Conservation (phyloP, 2,797 vertebrate species). For the Chanos chanos region DNA sequence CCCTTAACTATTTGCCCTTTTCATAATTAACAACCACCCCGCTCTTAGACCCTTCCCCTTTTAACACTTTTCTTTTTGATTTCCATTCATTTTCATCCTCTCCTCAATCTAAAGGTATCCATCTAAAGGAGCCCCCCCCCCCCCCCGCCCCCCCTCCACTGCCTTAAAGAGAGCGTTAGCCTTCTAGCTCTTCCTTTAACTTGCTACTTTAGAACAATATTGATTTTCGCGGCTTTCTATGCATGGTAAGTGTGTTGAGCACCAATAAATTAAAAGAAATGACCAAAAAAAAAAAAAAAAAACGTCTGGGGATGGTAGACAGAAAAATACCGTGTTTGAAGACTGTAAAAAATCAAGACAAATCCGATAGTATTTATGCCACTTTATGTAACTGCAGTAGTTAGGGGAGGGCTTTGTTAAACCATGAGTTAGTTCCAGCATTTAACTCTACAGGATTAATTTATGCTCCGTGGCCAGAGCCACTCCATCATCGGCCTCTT, state of each 20-base stretch:
- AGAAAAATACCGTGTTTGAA: conserved; percentile 66
- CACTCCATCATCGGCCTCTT: conserved; percentile 97
- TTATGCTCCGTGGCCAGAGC: conserved; percentile 91
- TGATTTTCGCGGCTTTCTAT: conserved; percentile 22
- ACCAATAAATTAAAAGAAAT: conserved; percentile 26
- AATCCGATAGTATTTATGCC: conserved; percentile 94
- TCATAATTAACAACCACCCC: conserved; percentile 67
- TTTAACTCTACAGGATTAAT: conserved; percentile 99
- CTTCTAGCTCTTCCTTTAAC: conserved; percentile 25
- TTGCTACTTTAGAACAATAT: conserved; percentile 39
- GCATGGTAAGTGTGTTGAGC: neutral
- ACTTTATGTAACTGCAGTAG: conserved; percentile 98
- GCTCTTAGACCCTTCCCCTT: conserved; percentile 18
- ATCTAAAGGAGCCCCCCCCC: too few species aligned
- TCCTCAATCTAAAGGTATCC: conserved; percentile 47
- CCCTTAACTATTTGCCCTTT: conserved; percentile 49
- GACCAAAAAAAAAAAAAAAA: conserved; percentile 17
- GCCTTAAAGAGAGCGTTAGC: neutral
- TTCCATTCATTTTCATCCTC: conserved; percentile 2
- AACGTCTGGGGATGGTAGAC: too few species aligned
- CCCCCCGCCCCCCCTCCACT: too few species aligned
- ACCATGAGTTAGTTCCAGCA: conserved; percentile 99
- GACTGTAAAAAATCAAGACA: conserved; percentile 84
- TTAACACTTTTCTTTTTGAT: conserved; percentile 19
- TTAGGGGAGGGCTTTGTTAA: conserved; percentile 96